Evolutionary conservation across 2,888 invertebrate species (phyloP).

Genomic region (Monopis laevigella): DNA sequence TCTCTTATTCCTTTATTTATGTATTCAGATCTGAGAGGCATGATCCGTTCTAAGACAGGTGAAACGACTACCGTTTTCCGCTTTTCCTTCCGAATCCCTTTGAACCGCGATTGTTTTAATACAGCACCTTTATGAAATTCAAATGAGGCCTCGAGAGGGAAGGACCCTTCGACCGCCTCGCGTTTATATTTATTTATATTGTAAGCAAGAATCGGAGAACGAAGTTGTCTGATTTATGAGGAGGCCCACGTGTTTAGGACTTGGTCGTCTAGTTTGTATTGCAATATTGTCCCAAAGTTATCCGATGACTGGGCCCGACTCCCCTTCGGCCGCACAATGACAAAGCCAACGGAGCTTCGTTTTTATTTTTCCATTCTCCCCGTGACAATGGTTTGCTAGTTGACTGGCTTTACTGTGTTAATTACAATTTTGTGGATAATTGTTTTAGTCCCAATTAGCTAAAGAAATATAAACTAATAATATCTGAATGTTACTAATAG

Average conservation of each 20-base stretch:
- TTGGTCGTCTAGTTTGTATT: constrained; percentile 32
- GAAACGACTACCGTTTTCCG: constrained; percentile 17
- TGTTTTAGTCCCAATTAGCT: too few relatives aligned
- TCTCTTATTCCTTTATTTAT: constrained; percentile 10
- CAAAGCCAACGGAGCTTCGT: constrained; percentile 17
- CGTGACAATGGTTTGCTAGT: constrained; percentile 33
- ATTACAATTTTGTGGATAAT: constrained; percentile 25
- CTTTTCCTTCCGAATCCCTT: constrained; percentile 22
- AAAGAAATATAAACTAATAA: not conserved
- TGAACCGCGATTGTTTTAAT: constrained; percentile 37
- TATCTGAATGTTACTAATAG: too few relatives aligned
- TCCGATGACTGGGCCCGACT: constrained; percentile 19
- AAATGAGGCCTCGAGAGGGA: constrained; percentile 28
- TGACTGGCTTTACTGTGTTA: constrained; percentile 33
- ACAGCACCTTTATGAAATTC: constrained; percentile 47
- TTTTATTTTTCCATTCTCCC: constrained; percentile 35
- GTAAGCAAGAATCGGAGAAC: constrained; percentile 41
- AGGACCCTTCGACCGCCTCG: constrained; percentile 23
- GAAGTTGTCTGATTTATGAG: constrained; percentile 47
- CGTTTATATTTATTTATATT: constrained; percentile 41
- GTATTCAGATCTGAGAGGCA: constrained; percentile 9
- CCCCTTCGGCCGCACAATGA: constrained; percentile 25
- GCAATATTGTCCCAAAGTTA: constrained; percentile 38
- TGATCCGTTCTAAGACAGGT: constrained; percentile 12
- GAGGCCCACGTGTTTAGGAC: constrained; percentile 27